A percentile compares a stretch with the other conserved stretches of the same genome.
These are phyloP conservation scores for Metalampra italica DNA, from an alignment of 2,888 invertebrate species.

Conservation along the genomic window DNA sequence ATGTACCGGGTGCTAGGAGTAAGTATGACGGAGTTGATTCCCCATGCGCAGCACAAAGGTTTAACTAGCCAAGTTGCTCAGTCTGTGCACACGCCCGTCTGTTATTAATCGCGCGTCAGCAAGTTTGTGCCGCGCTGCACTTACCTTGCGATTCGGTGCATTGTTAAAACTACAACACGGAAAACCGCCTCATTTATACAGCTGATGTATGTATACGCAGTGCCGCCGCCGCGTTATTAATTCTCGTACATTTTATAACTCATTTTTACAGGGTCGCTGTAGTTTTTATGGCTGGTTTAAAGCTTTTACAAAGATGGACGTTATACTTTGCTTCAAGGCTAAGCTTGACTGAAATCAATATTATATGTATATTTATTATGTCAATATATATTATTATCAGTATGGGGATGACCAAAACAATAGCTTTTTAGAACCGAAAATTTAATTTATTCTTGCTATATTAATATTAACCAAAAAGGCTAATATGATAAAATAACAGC, in stretches of 20 bases:
- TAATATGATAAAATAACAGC: too few relatives aligned
- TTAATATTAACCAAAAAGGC: too few relatives aligned
- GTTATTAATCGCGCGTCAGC: constrained; percentile 57
- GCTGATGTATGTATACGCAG: constrained; percentile 25
- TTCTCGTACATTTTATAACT: neutral
- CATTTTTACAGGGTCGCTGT: neutral
- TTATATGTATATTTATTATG: too few relatives aligned
- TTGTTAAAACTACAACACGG: constrained; percentile 37
- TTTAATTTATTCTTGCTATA: too few relatives aligned
- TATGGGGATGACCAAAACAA: too few relatives aligned
- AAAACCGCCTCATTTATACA: constrained; percentile 28
- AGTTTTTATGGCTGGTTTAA: neutral
- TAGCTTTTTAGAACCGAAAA: too few relatives aligned
- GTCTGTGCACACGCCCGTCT: constrained; percentile 41
- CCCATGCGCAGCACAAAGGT: constrained; percentile 43
- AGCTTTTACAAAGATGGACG: neutral
- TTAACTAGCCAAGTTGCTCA: constrained; percentile 57
- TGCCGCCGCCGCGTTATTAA: constrained; percentile 3
- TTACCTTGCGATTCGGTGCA: constrained; percentile 43
- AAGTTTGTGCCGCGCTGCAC: constrained; percentile 31
- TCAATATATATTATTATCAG: too few relatives aligned
- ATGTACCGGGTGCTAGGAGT: constrained; percentile 7
- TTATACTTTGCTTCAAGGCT: neutral
- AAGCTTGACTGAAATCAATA: too few relatives aligned
- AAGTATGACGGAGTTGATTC: constrained; percentile 18